Evolutionary conservation across 2,888 invertebrate species (phyloP).

Genomic region (Tiphia femorata): DNA sequence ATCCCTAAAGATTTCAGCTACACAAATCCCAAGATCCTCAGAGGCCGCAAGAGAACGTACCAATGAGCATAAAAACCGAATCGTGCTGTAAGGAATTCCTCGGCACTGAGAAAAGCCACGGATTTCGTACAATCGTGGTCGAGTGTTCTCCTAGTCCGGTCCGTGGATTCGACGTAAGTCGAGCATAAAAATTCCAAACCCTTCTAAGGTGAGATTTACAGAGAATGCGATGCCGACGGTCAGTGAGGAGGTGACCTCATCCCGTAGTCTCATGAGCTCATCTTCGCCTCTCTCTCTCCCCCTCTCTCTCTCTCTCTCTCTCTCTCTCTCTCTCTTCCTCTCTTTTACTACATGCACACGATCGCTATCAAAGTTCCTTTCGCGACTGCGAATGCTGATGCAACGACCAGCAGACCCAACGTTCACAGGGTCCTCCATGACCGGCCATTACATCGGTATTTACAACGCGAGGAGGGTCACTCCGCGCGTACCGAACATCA

Average conservation of each 20-base stretch:
- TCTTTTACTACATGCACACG: no score
- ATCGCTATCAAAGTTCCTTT: background rate
- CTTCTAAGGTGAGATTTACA: background rate
- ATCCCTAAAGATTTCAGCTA: no score
- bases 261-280: slow-evolving; percentile 5
- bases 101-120: no score
- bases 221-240: background rate
- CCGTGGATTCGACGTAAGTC: no score
- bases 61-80: no score
- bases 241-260: slow-evolving; percentile 8
- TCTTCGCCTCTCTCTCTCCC: slow-evolving; percentile 13
- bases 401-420: background rate
- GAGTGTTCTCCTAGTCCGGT: no score
- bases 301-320: slow-evolving; percentile 10
- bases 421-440: background rate
- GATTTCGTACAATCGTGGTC: no score
- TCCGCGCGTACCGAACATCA: no score
- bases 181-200: slow-evolving; percentile 1
- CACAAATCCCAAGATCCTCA: no score
- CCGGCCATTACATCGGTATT: background rate
- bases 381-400: slow-evolving; percentile 1
- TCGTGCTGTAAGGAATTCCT: no score
- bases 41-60: no score
- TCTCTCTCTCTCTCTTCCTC: slow-evolving; percentile 10
- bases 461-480: background rate